phyloP scores from a whole-genome alignment of 2,797 vertebrate genomes.

The Neosilurus hyrtlii region DNA sequence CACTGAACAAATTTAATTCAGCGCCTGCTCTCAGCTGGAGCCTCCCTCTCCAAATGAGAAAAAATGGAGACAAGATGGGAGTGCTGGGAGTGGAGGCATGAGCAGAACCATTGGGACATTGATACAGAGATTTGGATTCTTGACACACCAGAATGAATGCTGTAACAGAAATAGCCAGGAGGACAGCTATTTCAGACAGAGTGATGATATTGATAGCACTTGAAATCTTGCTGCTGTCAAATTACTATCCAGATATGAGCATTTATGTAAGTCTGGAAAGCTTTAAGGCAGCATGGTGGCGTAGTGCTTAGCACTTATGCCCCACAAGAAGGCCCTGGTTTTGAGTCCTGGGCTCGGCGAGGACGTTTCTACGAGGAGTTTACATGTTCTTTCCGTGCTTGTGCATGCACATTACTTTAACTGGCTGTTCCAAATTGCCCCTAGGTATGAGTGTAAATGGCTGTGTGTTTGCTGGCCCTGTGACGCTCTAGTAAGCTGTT shows the following conservation, averaged over 20 bases:
- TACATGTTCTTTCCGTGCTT: no score
- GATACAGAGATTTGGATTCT: conserved; percentile 35
- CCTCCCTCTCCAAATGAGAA: conserved; percentile 45
- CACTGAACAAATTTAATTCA: conserved; percentile 53
- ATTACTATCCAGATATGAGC: not conserved
- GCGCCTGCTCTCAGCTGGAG: conserved; percentile 43
- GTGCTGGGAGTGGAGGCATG: conserved; percentile 16
- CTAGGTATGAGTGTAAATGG: no score
- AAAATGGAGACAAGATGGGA: conserved; percentile 42
- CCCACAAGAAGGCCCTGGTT: no score
- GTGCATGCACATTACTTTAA: no score
- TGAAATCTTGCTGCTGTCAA: not conserved
- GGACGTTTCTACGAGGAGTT: no score
- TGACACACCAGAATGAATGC: not conserved
- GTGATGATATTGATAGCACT: not conserved
- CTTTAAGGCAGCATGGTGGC: not conserved
- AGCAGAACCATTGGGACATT: conserved; percentile 30
- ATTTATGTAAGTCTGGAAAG: not conserved
- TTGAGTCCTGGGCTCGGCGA: no score
- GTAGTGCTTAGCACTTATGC: no score
- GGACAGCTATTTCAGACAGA: conserved; percentile 3
- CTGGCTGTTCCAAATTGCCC: no score
- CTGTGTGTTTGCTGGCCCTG: no score
- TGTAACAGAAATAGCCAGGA: not conserved
- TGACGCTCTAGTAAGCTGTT: no score